These are phyloP conservation scores for Nerophis ophidion DNA, from an alignment of 2,113 vertebrate species.

Conservation along the genomic window DNA sequence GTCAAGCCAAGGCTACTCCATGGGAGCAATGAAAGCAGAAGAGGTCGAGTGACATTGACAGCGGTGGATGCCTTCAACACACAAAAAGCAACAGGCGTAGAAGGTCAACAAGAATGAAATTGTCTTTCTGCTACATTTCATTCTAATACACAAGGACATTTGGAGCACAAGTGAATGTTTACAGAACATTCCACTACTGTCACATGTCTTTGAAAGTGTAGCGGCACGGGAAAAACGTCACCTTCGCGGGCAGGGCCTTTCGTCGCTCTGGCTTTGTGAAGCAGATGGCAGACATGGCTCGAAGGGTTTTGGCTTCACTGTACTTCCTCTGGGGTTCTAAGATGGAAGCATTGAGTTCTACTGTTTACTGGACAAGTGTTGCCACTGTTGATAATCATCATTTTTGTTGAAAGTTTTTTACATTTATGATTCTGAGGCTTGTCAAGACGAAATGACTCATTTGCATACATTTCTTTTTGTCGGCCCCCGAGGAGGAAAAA, in stretches of 20 bases:
- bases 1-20: slow-evolving; percentile 36
- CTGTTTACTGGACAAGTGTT: not conserved
- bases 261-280: slow-evolving; percentile 49
- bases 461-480: slow-evolving; percentile 50
- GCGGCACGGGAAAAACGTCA: slow-evolving; percentile 32
- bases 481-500: slow-evolving; percentile 27
- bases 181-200: slow-evolving; percentile 32
- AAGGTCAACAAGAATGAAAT: slow-evolving; percentile 12
- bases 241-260: slow-evolving; percentile 30
- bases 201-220: slow-evolving; percentile 44
- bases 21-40: slow-evolving; percentile 30
- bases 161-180: slow-evolving; percentile 40
- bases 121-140: slow-evolving; percentile 18
- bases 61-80: slow-evolving; percentile 9
- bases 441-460: slow-evolving; percentile 58
- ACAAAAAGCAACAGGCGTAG: not conserved
- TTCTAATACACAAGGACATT: slow-evolving; percentile 22
- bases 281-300: slow-evolving; percentile 55
- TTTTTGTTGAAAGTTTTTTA: slow-evolving; percentile 23
- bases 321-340: slow-evolving; percentile 52
- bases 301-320: slow-evolving; percentile 43
- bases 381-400: slow-evolving; percentile 16
- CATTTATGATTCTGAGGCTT: slow-evolving; percentile 27
- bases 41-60: slow-evolving; percentile 28
- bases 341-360: slow-evolving; percentile 47